These are phyloP conservation scores for Pteronura brasiliensis DNA, from an alignment of 2,113 vertebrate genomes.

Conservation along the genomic window DNA sequence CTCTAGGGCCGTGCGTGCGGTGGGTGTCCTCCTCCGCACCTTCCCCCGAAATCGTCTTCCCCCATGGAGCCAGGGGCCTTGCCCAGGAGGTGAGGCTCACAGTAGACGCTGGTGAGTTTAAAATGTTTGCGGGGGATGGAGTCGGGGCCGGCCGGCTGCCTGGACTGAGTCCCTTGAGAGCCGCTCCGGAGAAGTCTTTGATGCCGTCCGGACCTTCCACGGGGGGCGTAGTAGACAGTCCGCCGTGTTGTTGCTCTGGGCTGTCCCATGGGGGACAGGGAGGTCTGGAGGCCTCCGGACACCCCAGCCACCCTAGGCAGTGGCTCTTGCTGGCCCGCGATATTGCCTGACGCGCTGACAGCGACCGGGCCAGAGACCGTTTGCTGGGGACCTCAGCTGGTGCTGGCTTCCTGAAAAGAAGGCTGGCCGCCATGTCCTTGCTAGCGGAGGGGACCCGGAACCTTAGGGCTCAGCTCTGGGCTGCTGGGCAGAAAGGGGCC, in stretches of 20 bases:
- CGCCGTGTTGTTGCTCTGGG: background rate
- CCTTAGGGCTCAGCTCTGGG: background rate
- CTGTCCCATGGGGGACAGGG: background rate
- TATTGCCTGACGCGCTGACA: accelerated
- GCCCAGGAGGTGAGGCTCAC: accelerated
- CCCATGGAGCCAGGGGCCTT: accelerated
- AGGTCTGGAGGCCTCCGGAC: background rate
- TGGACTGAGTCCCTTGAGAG: background rate
- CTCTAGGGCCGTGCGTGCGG: background rate
- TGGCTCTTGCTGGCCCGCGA: background rate
- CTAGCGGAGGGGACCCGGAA: background rate
- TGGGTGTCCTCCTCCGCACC: accelerated
- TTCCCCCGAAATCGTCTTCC: background rate
- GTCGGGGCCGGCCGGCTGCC: no score
- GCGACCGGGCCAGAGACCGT: background rate
- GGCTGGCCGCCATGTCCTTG: background rate
- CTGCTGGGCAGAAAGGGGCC: no score
- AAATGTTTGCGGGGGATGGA: background rate
- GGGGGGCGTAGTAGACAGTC: accelerated
- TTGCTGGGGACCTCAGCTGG: background rate
- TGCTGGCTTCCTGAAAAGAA: background rate
- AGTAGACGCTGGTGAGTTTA: accelerated
- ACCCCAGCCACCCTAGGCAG: accelerated
- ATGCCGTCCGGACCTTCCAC: background rate
- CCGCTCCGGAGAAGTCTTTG: background rate